Conservation (phyloP, 2,888 invertebrate species). For the Ochropacha duplaris region DNA sequence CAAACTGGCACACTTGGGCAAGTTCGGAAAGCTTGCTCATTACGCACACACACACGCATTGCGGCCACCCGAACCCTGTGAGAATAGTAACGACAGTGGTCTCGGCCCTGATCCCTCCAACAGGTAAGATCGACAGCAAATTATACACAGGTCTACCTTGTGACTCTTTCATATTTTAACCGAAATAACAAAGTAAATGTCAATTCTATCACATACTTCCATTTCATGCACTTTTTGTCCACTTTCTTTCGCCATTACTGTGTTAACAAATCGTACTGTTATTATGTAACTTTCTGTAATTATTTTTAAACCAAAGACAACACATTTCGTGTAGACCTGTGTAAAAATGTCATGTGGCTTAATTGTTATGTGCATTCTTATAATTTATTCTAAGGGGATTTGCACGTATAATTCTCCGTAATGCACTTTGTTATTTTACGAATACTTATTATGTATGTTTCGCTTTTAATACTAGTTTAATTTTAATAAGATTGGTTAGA, state of each 20-base stretch:
- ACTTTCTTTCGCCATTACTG: neutral
- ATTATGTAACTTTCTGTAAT: neutral
- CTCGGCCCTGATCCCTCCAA: slow-evolving; percentile 89
- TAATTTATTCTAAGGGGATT: neutral
- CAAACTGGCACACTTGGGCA: slow-evolving; percentile 58
- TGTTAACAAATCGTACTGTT: neutral
- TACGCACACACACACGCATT: slow-evolving; percentile 75
- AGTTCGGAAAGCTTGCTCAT: slow-evolving; percentile 67
- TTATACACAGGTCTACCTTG: slow-evolving; percentile 6
- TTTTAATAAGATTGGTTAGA: neutral
- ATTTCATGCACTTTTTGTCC: neutral
- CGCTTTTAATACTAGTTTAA: neutral
- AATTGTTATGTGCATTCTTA: neutral
- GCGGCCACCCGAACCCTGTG: slow-evolving; percentile 85
- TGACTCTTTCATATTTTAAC: neutral
- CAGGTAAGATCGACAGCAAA: slow-evolving; percentile 57
- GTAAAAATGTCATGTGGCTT: neutral
- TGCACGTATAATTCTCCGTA: neutral
- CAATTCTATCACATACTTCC: neutral
- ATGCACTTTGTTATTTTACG: neutral
- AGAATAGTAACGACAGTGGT: slow-evolving; percentile 95
- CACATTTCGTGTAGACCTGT: neutral
- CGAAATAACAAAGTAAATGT: neutral
- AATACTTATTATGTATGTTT: too few relatives aligned
- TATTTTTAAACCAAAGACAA: neutral